Conservation (phyloP, 2,113 vertebrate species). For the Eira barbara region DNA sequence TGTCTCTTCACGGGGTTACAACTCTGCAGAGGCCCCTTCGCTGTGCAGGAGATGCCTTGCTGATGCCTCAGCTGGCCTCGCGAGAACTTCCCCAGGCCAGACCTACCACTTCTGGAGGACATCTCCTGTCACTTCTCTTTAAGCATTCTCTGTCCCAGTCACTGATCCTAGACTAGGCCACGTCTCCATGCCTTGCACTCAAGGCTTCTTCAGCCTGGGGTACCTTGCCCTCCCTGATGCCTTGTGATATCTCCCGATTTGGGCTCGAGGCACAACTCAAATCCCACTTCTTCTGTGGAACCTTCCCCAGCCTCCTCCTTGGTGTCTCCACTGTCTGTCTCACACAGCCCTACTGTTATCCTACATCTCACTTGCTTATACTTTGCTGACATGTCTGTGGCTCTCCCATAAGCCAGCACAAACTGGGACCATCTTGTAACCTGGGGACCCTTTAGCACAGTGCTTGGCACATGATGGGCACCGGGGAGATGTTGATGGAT, state of each 20-base stretch:
- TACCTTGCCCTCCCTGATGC: neutral
- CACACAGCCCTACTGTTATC: fast-evolving
- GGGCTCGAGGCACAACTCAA: neutral
- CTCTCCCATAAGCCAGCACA: neutral
- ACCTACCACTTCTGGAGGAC: neutral
- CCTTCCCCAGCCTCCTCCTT: neutral
- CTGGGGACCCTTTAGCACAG: neutral
- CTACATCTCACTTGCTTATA: neutral
- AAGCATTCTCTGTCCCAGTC: neutral
- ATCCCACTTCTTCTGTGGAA: neutral
- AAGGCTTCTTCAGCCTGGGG: neutral
- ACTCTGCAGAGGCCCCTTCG: neutral
- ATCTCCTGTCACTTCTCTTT: neutral
- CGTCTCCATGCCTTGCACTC: fast-evolving
- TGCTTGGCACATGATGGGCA: neutral
- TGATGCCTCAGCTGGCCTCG: neutral
- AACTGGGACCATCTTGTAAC: neutral
- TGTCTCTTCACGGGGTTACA: neutral
- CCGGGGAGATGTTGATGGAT: conserved; percentile 5
- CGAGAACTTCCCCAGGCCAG: neutral
- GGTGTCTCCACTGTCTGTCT: fast-evolving
- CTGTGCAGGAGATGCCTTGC: neutral
- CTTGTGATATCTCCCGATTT: neutral
- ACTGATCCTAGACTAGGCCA: neutral
- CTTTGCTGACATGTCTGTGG: neutral